Evolutionary conservation across 2,797 vertebrate genomes (phyloP).

Genomic region (Acanthiza pusilla): DNA sequence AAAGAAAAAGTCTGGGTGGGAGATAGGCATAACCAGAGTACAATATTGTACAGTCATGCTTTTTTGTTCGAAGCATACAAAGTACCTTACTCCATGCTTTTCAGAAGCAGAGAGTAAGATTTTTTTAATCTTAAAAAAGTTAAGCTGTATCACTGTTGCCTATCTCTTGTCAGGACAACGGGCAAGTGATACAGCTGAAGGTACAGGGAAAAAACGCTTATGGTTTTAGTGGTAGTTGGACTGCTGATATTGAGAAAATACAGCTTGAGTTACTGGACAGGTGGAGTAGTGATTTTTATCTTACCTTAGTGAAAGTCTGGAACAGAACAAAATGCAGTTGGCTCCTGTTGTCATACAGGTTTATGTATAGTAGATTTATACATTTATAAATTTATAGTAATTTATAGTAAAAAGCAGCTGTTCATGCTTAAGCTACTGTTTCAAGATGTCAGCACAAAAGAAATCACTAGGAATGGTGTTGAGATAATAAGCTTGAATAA

Average conservation of each 20-base stretch:
- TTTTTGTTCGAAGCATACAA: background rate
- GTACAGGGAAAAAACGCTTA: background rate
- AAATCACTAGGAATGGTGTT: background rate
- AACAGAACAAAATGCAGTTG: background rate
- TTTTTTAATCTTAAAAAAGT: background rate
- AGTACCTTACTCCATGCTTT: background rate
- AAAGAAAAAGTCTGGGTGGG: background rate
- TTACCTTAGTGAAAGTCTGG: background rate
- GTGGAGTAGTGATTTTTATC: background rate
- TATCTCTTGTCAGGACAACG: background rate
- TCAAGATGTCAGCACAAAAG: background rate
- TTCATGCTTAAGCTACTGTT: background rate
- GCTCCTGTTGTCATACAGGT: background rate
- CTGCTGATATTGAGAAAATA: background rate
- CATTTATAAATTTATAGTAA: too few species aligned
- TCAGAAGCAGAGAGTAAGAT: background rate
- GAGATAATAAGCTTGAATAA: background rate
- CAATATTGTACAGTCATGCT: background rate
- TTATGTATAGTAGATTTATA: background rate
- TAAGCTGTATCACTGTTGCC: too few species aligned
- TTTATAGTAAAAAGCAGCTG: background rate
- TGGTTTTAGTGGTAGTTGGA: background rate
- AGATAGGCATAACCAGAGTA: background rate
- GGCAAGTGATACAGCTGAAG: background rate
- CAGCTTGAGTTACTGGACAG: background rate